Percentiles rank a stretch among this genome's conserved stretches.
phyloP scores from a whole-genome alignment of 2,113 vertebrate genomes.

The Noctilio leporinus region DNA sequence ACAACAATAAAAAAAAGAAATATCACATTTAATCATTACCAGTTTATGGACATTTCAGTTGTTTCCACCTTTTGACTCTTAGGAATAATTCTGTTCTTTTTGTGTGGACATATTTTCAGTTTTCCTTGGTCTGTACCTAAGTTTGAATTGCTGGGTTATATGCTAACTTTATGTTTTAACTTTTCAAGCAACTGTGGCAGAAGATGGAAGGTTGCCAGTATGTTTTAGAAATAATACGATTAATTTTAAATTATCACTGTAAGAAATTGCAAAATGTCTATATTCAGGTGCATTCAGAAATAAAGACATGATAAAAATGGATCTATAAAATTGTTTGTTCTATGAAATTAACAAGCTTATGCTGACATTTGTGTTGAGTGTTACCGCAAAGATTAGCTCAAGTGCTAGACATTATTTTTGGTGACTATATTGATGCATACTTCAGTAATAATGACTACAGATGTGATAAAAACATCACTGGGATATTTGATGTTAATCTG shows the following conservation, averaged over 20 bases:
- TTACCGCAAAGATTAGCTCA: background rate
- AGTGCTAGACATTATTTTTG: background rate
- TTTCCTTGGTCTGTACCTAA: background rate
- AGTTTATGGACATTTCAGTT: background rate
- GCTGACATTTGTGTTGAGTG: background rate
- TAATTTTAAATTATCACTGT: background rate
- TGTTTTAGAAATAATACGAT: background rate
- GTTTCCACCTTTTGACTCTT: background rate
- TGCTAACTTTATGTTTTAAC: background rate
- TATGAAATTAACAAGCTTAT: background rate
- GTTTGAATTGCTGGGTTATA: background rate
- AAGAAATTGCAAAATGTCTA: background rate
- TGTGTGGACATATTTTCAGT: background rate
- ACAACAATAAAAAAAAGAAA: too few relatives aligned
- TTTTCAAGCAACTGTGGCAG: background rate
- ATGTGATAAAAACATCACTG: background rate
- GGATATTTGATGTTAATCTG: background rate
- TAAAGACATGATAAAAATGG: background rate
- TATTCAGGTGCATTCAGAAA: constrained; percentile 19
- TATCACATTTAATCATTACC: background rate
- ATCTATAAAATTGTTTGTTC: background rate
- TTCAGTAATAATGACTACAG: background rate
- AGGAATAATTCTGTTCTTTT: background rate
- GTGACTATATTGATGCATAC: background rate
- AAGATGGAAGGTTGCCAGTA: background rate